Conservation (phyloP, 1,140 invertebrate species). For the Pygmarrhopalites habei region DNA sequence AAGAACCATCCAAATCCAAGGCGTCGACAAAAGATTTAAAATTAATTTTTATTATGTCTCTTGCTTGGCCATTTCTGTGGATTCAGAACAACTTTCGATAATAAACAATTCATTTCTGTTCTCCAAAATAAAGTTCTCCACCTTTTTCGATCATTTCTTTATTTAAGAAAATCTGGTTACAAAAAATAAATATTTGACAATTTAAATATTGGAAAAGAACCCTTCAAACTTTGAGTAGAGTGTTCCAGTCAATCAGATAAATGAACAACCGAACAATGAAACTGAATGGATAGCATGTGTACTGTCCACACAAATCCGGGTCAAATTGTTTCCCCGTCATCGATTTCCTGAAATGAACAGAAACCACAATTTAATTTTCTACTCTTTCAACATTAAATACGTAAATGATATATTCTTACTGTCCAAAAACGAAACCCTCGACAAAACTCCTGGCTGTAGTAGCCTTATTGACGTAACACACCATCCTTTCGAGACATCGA, state of each 20-base stretch:
- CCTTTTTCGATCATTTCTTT: too few relatives aligned
- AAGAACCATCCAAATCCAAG: too few relatives aligned
- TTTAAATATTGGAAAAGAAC: too few relatives aligned
- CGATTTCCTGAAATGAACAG: neutral
- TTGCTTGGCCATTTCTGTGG: too few relatives aligned
- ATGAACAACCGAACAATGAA: conserved; percentile 9
- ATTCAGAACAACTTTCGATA: too few relatives aligned
- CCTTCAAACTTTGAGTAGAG: conserved; percentile 3
- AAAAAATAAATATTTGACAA: too few relatives aligned
- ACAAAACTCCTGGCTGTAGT: neutral
- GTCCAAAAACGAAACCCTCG: neutral
- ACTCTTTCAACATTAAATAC: neutral
- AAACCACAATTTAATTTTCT: neutral
- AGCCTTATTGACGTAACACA: neutral
- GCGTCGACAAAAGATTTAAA: too few relatives aligned
- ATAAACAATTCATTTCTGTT: too few relatives aligned
- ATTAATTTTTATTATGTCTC: too few relatives aligned
- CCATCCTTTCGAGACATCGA: neutral
- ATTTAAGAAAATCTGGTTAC: too few relatives aligned
- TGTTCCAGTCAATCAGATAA: conserved; percentile 7
- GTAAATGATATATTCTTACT: too few relatives aligned
- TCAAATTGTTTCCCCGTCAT: neutral
- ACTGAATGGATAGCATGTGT: neutral
- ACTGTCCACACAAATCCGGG: neutral
- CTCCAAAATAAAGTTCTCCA: too few relatives aligned